These are phyloP conservation scores for Scomber colias DNA, from an alignment of 2,113 vertebrate genomes.

Conservation along the genomic window DNA sequence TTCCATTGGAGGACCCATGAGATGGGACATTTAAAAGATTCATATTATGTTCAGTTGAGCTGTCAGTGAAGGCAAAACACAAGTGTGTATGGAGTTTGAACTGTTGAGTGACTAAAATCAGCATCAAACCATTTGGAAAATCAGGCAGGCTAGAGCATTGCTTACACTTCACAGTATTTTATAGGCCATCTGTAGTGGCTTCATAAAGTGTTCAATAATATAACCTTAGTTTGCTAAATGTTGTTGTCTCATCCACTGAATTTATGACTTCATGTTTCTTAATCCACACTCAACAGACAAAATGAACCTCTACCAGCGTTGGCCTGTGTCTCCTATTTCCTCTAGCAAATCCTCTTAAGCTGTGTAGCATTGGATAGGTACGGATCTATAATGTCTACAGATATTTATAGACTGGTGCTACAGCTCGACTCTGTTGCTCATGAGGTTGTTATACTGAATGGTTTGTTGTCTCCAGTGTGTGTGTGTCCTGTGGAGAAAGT, in stretches of 20 bases:
- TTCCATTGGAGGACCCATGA: slow-evolving; percentile 3
- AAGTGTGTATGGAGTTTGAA: background rate
- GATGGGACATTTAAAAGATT: slow-evolving; percentile 13
- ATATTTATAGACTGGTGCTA: background rate
- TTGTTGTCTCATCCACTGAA: too few species aligned
- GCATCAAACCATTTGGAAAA: slow-evolving; percentile 7
- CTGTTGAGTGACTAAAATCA: background rate
- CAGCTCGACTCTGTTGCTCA: background rate
- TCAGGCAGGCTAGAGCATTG: background rate
- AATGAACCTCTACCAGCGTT: too few species aligned
- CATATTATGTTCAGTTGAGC: background rate
- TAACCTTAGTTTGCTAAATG: background rate
- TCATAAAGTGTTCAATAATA: background rate
- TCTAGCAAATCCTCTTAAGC: background rate
- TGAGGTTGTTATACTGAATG: background rate
- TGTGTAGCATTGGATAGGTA: background rate
- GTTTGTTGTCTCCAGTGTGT: background rate
- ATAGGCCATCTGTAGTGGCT: background rate
- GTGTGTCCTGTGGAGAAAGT: background rate
- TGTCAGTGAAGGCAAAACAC: background rate
- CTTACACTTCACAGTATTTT: background rate
- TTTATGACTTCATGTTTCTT: too few species aligned
- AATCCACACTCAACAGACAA: too few species aligned
- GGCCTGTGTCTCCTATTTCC: background rate
- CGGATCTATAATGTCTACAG: background rate